Percentiles rank a stretch among this genome's conserved stretches.
Conservation (phyloP, 2,888 invertebrate genomes). For the Limnephilus auricula region DNA sequence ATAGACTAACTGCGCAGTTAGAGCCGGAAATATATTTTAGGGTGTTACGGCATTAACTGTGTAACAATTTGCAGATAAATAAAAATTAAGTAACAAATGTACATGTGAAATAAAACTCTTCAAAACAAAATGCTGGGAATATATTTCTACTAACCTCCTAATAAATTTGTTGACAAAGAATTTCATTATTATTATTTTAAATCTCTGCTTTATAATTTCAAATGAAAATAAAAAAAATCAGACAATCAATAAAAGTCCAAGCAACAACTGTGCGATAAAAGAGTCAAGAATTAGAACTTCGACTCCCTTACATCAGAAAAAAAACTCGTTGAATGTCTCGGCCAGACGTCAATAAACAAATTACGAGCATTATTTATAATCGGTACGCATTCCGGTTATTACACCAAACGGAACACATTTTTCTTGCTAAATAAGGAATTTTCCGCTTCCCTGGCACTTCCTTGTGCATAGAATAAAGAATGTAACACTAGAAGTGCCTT, state of each 20-base stretch:
- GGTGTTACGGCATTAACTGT: too few relatives aligned
- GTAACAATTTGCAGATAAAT: too few relatives aligned
- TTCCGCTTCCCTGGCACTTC: conserved; percentile 13
- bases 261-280: not conserved
- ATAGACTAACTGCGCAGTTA: too few relatives aligned
- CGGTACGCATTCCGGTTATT: not conserved
- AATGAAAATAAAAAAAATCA: not conserved
- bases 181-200: too few relatives aligned
- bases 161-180: too few relatives aligned
- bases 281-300: not conserved
- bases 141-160: too few relatives aligned
- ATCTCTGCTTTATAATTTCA: too few relatives aligned
- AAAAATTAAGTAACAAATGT: too few relatives aligned
- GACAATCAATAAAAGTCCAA: not conserved
- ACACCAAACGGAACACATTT: not conserved
- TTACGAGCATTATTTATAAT: not conserved
- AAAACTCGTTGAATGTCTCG: not conserved
- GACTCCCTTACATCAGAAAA: not conserved
- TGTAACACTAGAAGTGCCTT: too few relatives aligned
- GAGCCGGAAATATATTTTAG: too few relatives aligned
- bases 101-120: too few relatives aligned
- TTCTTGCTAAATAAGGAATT: conserved; percentile 1
- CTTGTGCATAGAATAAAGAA: not conserved
- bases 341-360: not conserved
- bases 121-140: too few relatives aligned